A percentile compares a stretch with the other conserved stretches of the same genome.
Conservation (phyloP, 2,888 invertebrate genomes). For the Euplagia quadripunctaria region DNA sequence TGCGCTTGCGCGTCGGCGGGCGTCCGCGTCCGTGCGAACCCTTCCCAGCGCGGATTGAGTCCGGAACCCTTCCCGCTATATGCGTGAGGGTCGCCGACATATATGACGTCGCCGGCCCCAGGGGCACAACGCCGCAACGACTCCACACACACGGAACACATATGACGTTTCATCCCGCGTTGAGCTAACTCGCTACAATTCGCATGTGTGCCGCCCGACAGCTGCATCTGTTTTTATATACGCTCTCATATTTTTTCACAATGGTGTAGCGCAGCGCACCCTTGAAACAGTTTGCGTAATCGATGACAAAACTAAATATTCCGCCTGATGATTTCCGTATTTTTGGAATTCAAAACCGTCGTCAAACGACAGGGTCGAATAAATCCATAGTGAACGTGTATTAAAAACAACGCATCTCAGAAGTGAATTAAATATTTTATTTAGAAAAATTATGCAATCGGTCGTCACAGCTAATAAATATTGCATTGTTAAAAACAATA, state of each 20-base stretch:
- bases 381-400: slow-evolving; percentile 36
- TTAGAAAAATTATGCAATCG: slow-evolving; percentile 30
- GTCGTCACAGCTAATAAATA: slow-evolving; percentile 34
- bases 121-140: slow-evolving; percentile 60
- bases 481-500: slow-evolving; percentile 43
- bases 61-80: slow-evolving; percentile 82
- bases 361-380: slow-evolving; percentile 51
- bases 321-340: slow-evolving; percentile 87
- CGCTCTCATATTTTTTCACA: slow-evolving; percentile 86
- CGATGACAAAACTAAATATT: slow-evolving; percentile 88
- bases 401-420: slow-evolving; percentile 47
- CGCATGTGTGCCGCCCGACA: slow-evolving; percentile 86
- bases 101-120: slow-evolving; percentile 51
- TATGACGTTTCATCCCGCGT: slow-evolving; percentile 63
- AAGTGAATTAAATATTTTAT: slow-evolving; percentile 38
- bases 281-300: slow-evolving; percentile 88
- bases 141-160: slow-evolving; percentile 48
- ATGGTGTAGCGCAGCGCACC: slow-evolving; percentile 81
- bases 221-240: slow-evolving; percentile 87
- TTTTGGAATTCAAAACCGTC: slow-evolving; percentile 74
- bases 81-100: slow-evolving; percentile 71
- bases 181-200: slow-evolving; percentile 75
- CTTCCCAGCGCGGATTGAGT: slow-evolving; percentile 79
- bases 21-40: slow-evolving; percentile 83
- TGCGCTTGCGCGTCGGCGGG: slow-evolving; percentile 87